Base-by-base conservation (phyloP, 1,140 invertebrate genomes). In the Aricia agestis region DNA sequence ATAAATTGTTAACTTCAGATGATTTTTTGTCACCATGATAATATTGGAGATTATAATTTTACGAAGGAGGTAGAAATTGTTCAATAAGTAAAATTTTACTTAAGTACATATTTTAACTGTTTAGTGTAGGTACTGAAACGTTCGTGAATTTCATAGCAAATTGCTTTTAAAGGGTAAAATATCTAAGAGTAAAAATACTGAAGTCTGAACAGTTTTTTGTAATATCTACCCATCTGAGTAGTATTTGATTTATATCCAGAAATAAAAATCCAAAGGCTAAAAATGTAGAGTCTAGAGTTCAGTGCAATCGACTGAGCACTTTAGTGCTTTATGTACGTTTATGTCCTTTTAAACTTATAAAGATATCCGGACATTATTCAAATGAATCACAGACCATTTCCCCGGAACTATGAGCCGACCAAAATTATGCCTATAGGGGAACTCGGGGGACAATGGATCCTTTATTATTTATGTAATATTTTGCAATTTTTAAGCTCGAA, bases 381-480 rank as follows among this genome's bases (percentile, higher is more conserved):
- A 63, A 63, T 63, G 59, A 63, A 78, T 84, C 71, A 82, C 81
- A 77, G 83, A 76, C 86, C 86, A 89, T 89, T 89, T 82, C 85
- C 73, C 78, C 86, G 82, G 85, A 85, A 87, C 86, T 86, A 84
- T 81, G 78, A 75, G 76, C 76, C 80, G 76, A 80, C 82, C 83
- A 85, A 86, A 89, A 89, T 88, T 89, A 84, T 89, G 84, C 85
- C 76, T 78, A 74, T 73, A 71, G 72, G 75, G 73, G 76, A 78
- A 71, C 73, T 71, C 61, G 58, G 68, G 69, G 79, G 83, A 82
- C 77, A 77, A 77, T 70, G 31, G 75, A 71, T 78, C 80, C 81
- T 88, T 89, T 88, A 89, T 90, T 89, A 85, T 89, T 89, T 91
- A 31, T 19, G 84, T 89, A 82, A 90, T 86, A 89, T 90, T 91